Conservation (phyloP, 2,797 vertebrate genomes). For the Enteromius viviparus region DNA sequence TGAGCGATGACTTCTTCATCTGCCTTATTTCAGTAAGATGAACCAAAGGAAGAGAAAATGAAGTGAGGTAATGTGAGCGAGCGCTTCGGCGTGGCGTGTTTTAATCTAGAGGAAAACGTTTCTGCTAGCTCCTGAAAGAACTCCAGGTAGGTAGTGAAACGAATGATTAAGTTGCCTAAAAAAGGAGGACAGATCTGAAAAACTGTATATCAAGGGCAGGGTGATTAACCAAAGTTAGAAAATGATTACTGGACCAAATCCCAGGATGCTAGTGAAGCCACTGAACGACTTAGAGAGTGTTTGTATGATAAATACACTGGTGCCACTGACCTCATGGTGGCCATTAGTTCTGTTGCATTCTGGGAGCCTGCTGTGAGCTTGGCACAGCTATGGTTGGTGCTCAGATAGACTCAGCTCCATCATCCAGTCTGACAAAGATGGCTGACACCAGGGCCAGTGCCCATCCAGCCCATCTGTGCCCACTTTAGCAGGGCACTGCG, state of each 20-base stretch:
- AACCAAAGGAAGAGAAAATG: constrained; percentile 46
- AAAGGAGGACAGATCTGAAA: constrained; percentile 43
- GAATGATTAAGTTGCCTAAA: constrained; percentile 8
- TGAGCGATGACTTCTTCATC: constrained; percentile 77
- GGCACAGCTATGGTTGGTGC: constrained; percentile 81
- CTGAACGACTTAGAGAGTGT: constrained; percentile 42
- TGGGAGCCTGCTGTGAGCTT: constrained; percentile 77
- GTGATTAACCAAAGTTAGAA: constrained; percentile 59
- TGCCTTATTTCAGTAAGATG: constrained; percentile 62
- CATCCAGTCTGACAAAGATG: constrained; percentile 83
- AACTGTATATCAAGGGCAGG: constrained; percentile 33
- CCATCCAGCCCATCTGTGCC: constrained; percentile 79
- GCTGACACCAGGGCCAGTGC: constrained; percentile 79
- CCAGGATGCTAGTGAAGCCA: constrained; percentile 49
- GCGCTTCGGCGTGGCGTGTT: neutral
- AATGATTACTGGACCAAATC: constrained; percentile 51
- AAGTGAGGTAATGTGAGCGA: neutral
- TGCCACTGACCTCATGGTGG: constrained; percentile 73
- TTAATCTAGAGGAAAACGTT: neutral
- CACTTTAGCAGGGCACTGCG: constrained; percentile 73
- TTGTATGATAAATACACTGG: constrained; percentile 53
- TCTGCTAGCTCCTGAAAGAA: constrained; percentile 24
- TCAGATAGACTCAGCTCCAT: constrained; percentile 78
- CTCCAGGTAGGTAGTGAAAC: constrained; percentile 6
- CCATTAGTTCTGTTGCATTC: constrained; percentile 64